Percentiles rank a stretch among this genome's conserved stretches.
phyloP scores from a whole-genome alignment of 1,140 invertebrate genomes.

The Drosophila pandora region DNA sequence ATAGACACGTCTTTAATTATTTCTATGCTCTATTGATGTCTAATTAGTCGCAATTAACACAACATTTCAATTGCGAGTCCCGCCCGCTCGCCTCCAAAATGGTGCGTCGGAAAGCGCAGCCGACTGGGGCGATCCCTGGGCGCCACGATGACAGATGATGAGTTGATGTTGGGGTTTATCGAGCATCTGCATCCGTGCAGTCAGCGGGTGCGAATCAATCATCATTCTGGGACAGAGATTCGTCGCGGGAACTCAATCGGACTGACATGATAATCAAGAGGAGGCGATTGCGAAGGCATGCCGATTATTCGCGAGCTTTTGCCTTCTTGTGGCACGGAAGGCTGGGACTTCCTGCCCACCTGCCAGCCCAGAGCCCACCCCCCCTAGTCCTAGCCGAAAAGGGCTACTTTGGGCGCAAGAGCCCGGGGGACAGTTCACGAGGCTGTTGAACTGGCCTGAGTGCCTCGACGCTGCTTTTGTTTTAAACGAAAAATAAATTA shows the following conservation, averaged over 20 bases:
- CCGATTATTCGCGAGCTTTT: no score
- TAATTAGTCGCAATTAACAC: conserved; percentile 71
- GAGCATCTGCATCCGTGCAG: conserved; percentile 14
- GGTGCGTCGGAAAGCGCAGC: background rate
- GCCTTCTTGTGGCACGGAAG: no score
- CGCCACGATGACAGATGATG: conserved; percentile 31
- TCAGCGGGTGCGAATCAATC: conserved; percentile 22
- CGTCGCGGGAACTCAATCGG: conserved; percentile 8
- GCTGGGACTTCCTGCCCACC: no score
- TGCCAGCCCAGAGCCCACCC: no score
- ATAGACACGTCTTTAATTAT: conserved; percentile 57
- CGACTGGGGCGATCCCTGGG: background rate
- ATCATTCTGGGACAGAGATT: conserved; percentile 9
- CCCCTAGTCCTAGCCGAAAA: no score
- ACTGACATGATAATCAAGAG: background rate
- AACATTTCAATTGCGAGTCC: conserved; percentile 49
- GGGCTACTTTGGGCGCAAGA: no score
- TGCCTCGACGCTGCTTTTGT: conserved; percentile 37
- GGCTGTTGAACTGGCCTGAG: conserved; percentile 59
- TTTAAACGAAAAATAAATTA: conserved; percentile 53
- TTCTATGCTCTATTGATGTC: conserved; percentile 60
- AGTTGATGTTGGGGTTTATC: conserved; percentile 18
- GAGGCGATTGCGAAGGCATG: background rate
- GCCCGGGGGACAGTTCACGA: conserved; percentile 43
- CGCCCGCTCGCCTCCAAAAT: conserved; percentile 1